Conservation (phyloP, 2,113 vertebrate genomes). For the Calypte anna region DNA sequence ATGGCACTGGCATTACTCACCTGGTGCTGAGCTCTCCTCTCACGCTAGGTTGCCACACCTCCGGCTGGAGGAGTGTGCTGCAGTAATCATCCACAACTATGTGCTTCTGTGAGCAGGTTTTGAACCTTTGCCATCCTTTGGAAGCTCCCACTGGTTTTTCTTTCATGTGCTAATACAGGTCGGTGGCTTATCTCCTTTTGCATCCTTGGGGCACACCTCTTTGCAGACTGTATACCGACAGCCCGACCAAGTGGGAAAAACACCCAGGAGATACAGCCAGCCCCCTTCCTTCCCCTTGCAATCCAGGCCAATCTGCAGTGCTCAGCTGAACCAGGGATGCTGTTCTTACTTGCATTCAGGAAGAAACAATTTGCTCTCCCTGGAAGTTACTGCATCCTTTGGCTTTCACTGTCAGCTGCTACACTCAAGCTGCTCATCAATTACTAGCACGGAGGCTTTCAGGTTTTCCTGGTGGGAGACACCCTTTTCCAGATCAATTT, state of each 20-base stretch:
- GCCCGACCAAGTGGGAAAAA: constrained; percentile 24
- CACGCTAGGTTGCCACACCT: background rate
- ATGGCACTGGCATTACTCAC: constrained; percentile 54
- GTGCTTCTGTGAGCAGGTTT: constrained; percentile 59
- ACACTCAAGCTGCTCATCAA: background rate
- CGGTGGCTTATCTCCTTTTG: constrained; percentile 36
- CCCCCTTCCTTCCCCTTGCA: background rate
- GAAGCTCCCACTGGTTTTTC: constrained; percentile 56
- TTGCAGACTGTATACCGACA: constrained; percentile 1
- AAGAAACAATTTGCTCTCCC: background rate
- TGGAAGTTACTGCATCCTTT: constrained; percentile 4
- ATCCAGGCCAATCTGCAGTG: background rate
- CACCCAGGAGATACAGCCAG: background rate
- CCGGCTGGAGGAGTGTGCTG: constrained; percentile 31
- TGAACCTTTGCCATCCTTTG: constrained; percentile 62
- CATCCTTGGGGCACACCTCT: constrained; percentile 57
- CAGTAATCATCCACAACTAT: constrained; percentile 56
- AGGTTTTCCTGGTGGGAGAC: background rate
- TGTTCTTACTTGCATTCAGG: background rate
- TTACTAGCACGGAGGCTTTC: background rate
- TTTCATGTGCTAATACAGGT: constrained; percentile 66
- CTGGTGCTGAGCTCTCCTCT: background rate
- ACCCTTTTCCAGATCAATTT: background rate
- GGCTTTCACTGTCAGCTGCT: background rate
- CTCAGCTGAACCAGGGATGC: background rate